Evolutionary conservation across 2,888 invertebrate species (phyloP).

Genomic region (Chymomyza caudatula): DNA sequence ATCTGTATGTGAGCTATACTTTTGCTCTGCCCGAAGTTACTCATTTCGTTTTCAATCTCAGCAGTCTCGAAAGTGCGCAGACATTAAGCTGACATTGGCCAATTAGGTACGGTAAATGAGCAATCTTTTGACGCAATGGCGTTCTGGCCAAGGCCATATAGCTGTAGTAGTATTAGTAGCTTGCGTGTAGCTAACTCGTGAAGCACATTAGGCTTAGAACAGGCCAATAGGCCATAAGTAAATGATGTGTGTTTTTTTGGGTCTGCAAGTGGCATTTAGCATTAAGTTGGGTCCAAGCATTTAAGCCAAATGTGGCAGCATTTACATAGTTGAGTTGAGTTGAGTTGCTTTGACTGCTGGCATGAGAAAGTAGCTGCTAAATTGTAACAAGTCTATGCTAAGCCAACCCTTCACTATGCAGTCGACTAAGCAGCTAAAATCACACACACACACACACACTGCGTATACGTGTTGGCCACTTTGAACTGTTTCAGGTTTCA

Average conservation of each 20-base stretch:
- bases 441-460: not conserved
- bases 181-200: not conserved
- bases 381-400: too few species aligned
- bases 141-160: too few species aligned
- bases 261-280: not conserved
- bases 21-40: too few species aligned
- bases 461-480: not conserved
- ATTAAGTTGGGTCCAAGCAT: too few species aligned
- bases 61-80: constrained; percentile 45
- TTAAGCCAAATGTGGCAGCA: too few species aligned
- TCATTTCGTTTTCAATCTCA: not conserved
- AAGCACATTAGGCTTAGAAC: not conserved
- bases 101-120: constrained; percentile 65
- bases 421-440: too few species aligned
- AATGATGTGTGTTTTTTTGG: not conserved
- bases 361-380: not conserved
- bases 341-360: constrained; percentile 2
- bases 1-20: constrained; percentile 1
- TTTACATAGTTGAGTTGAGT: not conserved
- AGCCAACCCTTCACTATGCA: constrained; percentile 40
- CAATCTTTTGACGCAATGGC: constrained; percentile 65
- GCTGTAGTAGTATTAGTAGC: too few species aligned
- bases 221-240: not conserved
- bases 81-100: constrained; percentile 68
- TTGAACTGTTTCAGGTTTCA: constrained; percentile 40